Evolutionary conservation across 2,113 vertebrate genomes (phyloP).

Genomic region (Potamarius usumacintae): DNA sequence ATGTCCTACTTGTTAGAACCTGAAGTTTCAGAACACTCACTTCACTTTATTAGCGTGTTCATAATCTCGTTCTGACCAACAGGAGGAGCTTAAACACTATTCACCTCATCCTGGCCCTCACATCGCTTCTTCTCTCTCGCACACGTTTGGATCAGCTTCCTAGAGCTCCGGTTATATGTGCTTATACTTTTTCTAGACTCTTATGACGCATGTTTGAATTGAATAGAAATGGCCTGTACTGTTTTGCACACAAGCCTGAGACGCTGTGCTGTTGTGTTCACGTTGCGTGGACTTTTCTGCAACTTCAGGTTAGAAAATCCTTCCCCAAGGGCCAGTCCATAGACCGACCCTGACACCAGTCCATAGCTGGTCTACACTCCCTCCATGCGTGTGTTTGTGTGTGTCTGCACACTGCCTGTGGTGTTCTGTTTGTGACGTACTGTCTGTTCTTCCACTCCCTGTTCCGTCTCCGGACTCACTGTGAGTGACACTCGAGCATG

Average conservation of each 20-base stretch:
- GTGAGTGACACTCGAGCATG: conserved; percentile 59
- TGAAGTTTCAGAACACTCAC: conserved; percentile 69
- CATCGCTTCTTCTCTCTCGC: background rate
- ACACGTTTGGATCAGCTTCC: conserved; percentile 17
- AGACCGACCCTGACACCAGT: conserved; percentile 33
- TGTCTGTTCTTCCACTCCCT: conserved; percentile 62
- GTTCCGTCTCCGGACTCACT: conserved; percentile 65
- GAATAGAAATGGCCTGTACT: conserved; percentile 67
- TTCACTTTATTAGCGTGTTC: conserved; percentile 39
- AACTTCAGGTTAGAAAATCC: conserved; percentile 68
- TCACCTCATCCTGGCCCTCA: conserved; percentile 17
- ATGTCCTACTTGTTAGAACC: conserved; percentile 48
- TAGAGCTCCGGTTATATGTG: conserved; percentile 29
- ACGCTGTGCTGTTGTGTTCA: conserved; percentile 66
- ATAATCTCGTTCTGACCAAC: conserved; percentile 39
- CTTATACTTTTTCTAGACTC: conserved; percentile 37
- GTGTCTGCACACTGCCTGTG: conserved; percentile 61
- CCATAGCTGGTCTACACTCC: conserved; percentile 41
- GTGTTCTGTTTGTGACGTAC: conserved; percentile 58
- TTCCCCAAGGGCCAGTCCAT: conserved; percentile 20
- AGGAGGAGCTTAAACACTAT: conserved; percentile 47
- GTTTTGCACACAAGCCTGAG: conserved; percentile 70
- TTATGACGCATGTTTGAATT: conserved; percentile 59
- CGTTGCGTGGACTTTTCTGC: conserved; percentile 65
- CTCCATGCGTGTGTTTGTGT: conserved; percentile 32